Conservation (phyloP, 1,140 invertebrate species). For the Ceratosolen fusciceps region DNA sequence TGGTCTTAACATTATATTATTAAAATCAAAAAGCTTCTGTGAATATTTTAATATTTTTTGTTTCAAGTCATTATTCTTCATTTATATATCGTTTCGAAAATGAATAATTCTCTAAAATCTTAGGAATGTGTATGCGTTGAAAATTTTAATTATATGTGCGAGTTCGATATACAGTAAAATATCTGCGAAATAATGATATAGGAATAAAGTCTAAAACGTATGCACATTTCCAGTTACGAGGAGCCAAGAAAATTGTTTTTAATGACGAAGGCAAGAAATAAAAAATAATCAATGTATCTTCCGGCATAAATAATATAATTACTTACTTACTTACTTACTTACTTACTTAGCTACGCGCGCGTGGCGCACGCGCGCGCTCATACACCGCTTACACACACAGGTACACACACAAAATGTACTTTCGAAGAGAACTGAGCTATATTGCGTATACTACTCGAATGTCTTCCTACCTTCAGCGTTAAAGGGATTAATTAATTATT, state of each 20-base stretch:
- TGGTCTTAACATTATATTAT: neutral
- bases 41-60: neutral
- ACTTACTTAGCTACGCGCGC: too few relatives aligned
- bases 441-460: constrained; percentile 45
- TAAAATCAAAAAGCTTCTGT: neutral
- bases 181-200: neutral
- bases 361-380: too few relatives aligned
- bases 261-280: neutral
- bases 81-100: neutral
- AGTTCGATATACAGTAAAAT: neutral
- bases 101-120: neutral
- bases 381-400: neutral
- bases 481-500: constrained; percentile 35
- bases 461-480: constrained; percentile 42
- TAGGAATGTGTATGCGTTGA: neutral
- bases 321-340: too few relatives aligned
- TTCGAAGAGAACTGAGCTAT: constrained; percentile 39
- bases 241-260: neutral
- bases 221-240: neutral
- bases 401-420: constrained; percentile 34
- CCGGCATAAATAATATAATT: neutral
- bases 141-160: neutral
- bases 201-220: too few relatives aligned
- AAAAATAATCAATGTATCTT: constrained; percentile 2
- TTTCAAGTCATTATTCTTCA: neutral